These are phyloP conservation scores for Rhadinocentrus ornatus DNA, from an alignment of 2,797 vertebrate genomes.

Conservation along the genomic window DNA sequence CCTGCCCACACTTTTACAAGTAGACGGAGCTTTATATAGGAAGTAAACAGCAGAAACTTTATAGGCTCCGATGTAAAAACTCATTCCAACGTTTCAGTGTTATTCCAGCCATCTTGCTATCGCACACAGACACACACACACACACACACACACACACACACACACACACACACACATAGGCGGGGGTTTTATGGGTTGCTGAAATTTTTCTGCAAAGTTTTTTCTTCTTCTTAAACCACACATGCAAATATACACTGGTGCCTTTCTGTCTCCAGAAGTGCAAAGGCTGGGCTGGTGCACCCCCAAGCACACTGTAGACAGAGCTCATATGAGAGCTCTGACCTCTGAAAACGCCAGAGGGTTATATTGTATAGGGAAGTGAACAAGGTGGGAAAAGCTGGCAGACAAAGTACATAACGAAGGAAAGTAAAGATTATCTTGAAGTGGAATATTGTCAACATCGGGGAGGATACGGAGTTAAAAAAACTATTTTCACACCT, in stretches of 20 bases:
- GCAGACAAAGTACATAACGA: background rate
- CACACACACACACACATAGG: background rate
- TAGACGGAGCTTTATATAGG: background rate
- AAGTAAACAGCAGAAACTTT: background rate
- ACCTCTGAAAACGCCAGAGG: background rate
- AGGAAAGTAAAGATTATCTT: background rate
- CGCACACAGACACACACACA: background rate
- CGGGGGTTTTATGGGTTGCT: slow-evolving; percentile 12
- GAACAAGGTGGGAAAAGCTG: background rate
- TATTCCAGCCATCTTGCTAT: slow-evolving; percentile 30
- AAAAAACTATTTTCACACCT: background rate
- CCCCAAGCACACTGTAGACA: slow-evolving; percentile 3
- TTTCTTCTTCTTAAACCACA: background rate
- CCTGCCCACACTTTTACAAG: background rate
- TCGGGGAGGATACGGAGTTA: background rate
- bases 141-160: background rate
- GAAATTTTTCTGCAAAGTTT: slow-evolving; percentile 2
- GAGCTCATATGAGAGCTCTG: too few species aligned
- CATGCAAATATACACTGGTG: slow-evolving; percentile 37
- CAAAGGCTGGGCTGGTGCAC: slow-evolving; percentile 4
- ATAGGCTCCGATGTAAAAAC: background rate
- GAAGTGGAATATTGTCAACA: background rate
- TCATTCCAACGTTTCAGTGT: slow-evolving; percentile 11
- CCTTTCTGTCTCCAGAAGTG: slow-evolving; percentile 40
- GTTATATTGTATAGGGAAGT: background rate